Conservation (phyloP, 1,140 invertebrate species). For the Piezodorus guildinii region DNA sequence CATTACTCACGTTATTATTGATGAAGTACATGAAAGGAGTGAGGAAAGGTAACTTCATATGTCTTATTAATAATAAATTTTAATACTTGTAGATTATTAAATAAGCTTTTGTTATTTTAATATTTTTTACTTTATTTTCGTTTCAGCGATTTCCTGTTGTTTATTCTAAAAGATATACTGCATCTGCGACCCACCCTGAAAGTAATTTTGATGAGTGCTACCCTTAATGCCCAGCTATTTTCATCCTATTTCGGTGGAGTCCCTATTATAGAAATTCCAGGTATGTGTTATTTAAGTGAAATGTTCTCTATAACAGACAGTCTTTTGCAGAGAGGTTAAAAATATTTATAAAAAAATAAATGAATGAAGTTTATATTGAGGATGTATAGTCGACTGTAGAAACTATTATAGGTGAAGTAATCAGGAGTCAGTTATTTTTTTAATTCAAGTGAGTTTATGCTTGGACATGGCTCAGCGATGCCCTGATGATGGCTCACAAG, state of each 20-base stretch:
- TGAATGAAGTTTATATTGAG: no score
- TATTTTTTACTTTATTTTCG: constrained; percentile 13
- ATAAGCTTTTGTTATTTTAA: background rate
- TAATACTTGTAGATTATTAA: background rate
- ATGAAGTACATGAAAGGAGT: constrained; percentile 86
- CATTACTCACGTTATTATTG: constrained; percentile 68
- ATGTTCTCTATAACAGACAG: no score
- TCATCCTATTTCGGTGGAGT: constrained; percentile 62
- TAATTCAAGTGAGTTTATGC: no score
- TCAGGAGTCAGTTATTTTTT: no score
- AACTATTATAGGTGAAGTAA: no score
- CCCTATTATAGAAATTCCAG: constrained; percentile 60
- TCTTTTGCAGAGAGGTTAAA: no score
- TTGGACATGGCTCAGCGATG: no score
- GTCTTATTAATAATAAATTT: background rate
- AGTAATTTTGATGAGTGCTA: constrained; percentile 79
- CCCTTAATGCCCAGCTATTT: constrained; percentile 66
- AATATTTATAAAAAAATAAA: no score
- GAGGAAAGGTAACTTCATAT: constrained; percentile 51
- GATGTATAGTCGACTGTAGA: no score
- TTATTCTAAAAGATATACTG: constrained; percentile 65
- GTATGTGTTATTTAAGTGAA: constrained; percentile 30
- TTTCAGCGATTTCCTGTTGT: constrained; percentile 63
- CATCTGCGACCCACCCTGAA: constrained; percentile 56
- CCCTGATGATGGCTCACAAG: no score